These are phyloP conservation scores for Centrocercus urophasianus DNA, from an alignment of 2,113 vertebrate genomes.

Conservation along the genomic window DNA sequence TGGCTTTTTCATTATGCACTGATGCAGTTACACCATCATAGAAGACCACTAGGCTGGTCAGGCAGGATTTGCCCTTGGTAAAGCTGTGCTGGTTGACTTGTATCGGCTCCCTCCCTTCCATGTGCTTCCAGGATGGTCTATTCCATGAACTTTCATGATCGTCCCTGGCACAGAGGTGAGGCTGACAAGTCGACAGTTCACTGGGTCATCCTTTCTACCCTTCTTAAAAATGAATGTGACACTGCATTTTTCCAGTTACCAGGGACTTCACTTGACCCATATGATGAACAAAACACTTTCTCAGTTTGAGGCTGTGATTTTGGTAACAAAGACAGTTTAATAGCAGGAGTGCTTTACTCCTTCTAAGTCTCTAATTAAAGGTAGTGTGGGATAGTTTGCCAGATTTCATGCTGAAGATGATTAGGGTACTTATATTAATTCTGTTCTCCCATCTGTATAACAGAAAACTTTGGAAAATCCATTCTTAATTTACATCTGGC, in stretches of 20 bases:
- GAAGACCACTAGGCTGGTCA: no score
- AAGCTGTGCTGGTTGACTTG: no score
- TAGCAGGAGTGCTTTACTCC: background rate
- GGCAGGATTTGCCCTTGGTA: no score
- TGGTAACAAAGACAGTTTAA: background rate
- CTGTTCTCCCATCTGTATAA: background rate
- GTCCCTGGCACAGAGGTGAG: background rate
- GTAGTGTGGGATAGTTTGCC: background rate
- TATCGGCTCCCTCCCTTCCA: no score
- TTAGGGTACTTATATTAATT: background rate
- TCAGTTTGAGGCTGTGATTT: background rate
- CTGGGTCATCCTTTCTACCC: background rate
- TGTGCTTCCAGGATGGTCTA: no score
- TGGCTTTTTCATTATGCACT: no score
- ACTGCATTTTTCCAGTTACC: background rate
- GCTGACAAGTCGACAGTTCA: background rate
- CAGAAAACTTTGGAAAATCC: background rate
- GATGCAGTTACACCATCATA: no score
- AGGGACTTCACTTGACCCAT: background rate
- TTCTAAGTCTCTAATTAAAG: background rate
- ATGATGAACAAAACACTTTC: background rate
- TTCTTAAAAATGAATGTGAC: background rate
- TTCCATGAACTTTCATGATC: no score
- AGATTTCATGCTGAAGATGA: background rate
- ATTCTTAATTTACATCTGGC: background rate